Percentiles rank a stretch among this genome's conserved stretches.
Evolutionary conservation across 2,113 vertebrate species (phyloP).

Genomic region (Saguinus midas): DNA sequence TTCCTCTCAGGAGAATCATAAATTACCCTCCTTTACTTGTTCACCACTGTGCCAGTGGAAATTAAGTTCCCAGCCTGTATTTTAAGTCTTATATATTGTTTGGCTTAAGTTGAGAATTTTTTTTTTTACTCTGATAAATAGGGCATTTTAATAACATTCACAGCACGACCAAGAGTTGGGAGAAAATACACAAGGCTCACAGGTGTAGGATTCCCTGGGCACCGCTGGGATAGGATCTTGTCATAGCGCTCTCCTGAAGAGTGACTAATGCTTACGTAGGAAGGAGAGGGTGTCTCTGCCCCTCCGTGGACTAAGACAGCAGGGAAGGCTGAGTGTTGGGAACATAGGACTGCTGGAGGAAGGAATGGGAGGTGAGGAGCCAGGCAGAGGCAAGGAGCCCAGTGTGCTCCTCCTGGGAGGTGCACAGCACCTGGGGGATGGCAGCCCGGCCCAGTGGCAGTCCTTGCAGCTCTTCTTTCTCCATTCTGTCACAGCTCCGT

Average conservation of each 20-base stretch:
- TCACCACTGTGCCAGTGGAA: background rate
- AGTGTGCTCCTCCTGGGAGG: background rate
- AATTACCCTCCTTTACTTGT: background rate
- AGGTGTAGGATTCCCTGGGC: background rate
- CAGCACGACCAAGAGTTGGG: background rate
- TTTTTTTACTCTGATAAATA: slow-evolving; percentile 17
- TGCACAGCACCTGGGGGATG: background rate
- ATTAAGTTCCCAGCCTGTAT: background rate
- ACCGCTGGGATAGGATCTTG: background rate
- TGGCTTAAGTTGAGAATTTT: background rate
- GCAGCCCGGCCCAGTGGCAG: fast-evolving
- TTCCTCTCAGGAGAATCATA: background rate
- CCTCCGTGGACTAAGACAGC: background rate
- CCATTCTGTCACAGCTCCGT: fast-evolving
- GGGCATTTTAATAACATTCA: slow-evolving; percentile 66
- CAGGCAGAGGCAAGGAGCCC: fast-evolving
- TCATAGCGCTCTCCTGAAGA: background rate
- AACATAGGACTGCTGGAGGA: background rate
- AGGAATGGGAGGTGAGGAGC: background rate
- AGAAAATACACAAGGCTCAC: background rate
- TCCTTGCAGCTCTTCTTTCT: background rate
- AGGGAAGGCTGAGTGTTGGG: background rate
- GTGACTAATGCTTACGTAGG: background rate
- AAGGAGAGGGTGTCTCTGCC: background rate
- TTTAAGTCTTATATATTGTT: slow-evolving; percentile 38